phyloP scores from a whole-genome alignment of 2,888 invertebrate species.

The Hydrotaea diabolus region DNA sequence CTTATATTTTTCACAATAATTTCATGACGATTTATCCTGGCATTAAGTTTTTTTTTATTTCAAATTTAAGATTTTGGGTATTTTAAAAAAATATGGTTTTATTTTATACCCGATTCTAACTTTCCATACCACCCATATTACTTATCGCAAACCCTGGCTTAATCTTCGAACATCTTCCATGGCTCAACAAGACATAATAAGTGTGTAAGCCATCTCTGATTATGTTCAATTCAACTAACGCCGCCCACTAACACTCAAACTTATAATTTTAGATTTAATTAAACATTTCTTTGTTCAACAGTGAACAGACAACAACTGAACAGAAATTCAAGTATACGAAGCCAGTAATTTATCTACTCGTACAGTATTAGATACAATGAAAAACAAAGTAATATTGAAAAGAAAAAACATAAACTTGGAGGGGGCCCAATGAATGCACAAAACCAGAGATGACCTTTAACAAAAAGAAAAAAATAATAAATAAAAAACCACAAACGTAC shows the following conservation, averaged over 20 bases:
- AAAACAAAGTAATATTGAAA: neutral
- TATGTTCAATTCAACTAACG: neutral
- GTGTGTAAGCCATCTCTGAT: neutral
- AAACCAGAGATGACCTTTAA: constrained; percentile 61
- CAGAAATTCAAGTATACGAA: neutral
- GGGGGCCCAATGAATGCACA: constrained; percentile 50
- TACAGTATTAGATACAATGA: neutral
- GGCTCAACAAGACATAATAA: neutral
- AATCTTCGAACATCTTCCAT: too few species aligned
- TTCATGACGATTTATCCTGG: too few species aligned
- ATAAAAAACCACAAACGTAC: neutral
- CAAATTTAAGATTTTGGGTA: too few species aligned
- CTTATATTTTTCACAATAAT: too few species aligned
- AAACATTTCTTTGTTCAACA: constrained; percentile 53
- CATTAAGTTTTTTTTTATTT: too few species aligned
- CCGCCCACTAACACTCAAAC: neutral
- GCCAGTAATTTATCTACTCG: too few species aligned
- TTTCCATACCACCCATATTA: neutral
- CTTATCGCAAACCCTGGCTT: too few species aligned
- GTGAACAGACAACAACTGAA: too few species aligned
- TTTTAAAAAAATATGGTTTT: too few species aligned
- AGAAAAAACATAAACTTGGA: constrained; percentile 22
- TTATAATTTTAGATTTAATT: constrained; percentile 48
- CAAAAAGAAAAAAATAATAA: constrained; percentile 20
- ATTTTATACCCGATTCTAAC: neutral